phyloP scores from a whole-genome alignment of 2,797 vertebrate species.

The Oophaga sylvatica region DNA sequence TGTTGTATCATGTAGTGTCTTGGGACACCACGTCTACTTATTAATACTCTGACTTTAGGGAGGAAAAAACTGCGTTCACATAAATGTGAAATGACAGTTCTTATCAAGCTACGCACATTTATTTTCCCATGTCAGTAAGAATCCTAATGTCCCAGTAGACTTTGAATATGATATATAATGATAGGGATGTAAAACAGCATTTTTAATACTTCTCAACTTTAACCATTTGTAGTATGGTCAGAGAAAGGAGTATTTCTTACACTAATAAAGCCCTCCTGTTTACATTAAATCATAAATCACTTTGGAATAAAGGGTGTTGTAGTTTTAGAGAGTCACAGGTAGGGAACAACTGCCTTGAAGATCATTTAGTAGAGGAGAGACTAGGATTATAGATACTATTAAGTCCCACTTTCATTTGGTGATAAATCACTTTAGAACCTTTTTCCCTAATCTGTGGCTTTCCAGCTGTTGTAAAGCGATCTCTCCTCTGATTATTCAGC shows the following conservation, averaged over 20 bases:
- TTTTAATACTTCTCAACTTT: slow-evolving; percentile 31
- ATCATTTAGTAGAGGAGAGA: no score
- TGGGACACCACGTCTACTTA: slow-evolving; percentile 10
- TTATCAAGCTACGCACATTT: slow-evolving; percentile 34
- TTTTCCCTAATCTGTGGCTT: no score
- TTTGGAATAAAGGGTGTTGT: no score
- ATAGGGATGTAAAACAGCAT: slow-evolving; percentile 30
- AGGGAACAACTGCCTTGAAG: no score
- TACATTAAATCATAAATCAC: background rate
- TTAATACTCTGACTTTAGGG: slow-evolving; percentile 22
- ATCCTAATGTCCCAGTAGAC: slow-evolving; percentile 40
- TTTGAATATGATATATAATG: slow-evolving; percentile 45
- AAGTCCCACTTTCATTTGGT: no score
- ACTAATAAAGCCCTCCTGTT: background rate
- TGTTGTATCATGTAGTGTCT: slow-evolving; percentile 11
- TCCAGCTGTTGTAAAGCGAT: no score
- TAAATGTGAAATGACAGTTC: slow-evolving; percentile 49
- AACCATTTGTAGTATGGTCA: slow-evolving; percentile 14
- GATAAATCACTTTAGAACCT: no score
- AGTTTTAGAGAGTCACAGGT: no score
- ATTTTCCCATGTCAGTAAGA: slow-evolving; percentile 39
- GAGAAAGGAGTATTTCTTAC: slow-evolving; percentile 36
- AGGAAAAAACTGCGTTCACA: slow-evolving; percentile 20
- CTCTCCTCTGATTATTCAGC: no score
- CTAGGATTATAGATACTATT: no score